These are phyloP conservation scores for Gymnogyps californianus DNA, from an alignment of 2,113 vertebrate genomes.

Conservation along the genomic window DNA sequence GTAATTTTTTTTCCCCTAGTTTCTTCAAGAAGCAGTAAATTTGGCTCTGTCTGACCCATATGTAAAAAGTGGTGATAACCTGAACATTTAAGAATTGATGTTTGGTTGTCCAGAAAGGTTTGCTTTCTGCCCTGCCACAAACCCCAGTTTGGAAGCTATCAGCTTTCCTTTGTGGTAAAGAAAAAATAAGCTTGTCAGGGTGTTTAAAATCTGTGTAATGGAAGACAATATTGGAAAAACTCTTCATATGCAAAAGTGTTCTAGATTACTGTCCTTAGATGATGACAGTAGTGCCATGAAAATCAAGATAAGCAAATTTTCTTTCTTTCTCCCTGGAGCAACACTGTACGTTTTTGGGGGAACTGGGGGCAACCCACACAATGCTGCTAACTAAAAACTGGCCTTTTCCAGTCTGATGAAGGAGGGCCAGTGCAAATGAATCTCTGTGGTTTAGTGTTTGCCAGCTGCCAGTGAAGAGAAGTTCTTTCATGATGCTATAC, in stretches of 20 bases:
- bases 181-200: not conserved
- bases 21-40: not conserved
- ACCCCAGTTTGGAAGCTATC: not conserved
- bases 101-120: not conserved
- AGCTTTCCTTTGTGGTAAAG: not conserved
- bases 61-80: not conserved
- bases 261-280: not conserved
- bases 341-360: not conserved
- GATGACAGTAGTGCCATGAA: not conserved
- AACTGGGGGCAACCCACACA: not conserved
- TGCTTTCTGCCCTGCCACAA: not conserved
- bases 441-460: not conserved
- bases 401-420: not conserved
- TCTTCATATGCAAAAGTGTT: not conserved
- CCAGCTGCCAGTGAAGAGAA: rapidly evolving
- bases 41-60: not conserved
- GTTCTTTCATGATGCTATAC: not conserved
- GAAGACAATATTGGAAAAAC: not conserved
- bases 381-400: not conserved
- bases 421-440: not conserved
- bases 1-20: rapidly evolving
- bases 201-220: not conserved
- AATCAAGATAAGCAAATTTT: not conserved
- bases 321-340: not conserved
- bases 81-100: not conserved